Base-by-base conservation (phyloP, 2,113 vertebrate species). In the Chaetura pelagica region DNA sequence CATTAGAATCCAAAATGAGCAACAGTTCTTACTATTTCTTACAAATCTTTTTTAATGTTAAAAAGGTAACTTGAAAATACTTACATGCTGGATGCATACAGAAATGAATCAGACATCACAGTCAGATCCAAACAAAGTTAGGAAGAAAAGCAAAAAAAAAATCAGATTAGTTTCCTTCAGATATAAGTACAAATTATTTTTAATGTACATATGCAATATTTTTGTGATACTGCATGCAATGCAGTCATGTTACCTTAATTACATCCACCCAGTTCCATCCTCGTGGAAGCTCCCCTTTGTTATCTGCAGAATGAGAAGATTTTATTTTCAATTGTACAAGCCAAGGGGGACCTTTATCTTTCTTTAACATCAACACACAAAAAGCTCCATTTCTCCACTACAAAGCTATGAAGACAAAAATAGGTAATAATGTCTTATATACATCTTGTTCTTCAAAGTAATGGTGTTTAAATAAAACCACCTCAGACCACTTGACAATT, bases 201-300 rank as follows among this genome's bases (percentile, higher is more conserved):
- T 44, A 72, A 87, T 24, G 46, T 63, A 48, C 23, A 62, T 11
- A 66, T 0, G 4, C 35, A 74, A 49, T 48, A 89, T 42, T 61
- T 79, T 84, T 52, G 38, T 20, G 87, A 67, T 15, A 66, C 15
- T 38, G 34, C 6, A 38, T 21, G 46, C 23, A 77, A 89, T 13
- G 48, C 52, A 72, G 54, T 64, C 34, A 52, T 4, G 10, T 96
- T 98, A 99, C 99, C 99, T 99, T 99, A 87, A 99, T 98, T 29
- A 99, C 99, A 10, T 99, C 99, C 23, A 99, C 98, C 99, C 99
- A 99, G 97, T 99, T 99, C 99, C 99, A 99, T 22, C 99, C 99
- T 98, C 99, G 98, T 1, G 99, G 99, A 69, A 99, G 98, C 32
- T 99, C 99, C 19, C 99, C 99, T 97, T 98, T 99, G 96, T 99